A percentile compares a stretch with the other conserved stretches of the same genome.
These are phyloP conservation scores for Nycticryphes semicollaris DNA, from an alignment of 2,113 vertebrate species.

Conservation along the genomic window DNA sequence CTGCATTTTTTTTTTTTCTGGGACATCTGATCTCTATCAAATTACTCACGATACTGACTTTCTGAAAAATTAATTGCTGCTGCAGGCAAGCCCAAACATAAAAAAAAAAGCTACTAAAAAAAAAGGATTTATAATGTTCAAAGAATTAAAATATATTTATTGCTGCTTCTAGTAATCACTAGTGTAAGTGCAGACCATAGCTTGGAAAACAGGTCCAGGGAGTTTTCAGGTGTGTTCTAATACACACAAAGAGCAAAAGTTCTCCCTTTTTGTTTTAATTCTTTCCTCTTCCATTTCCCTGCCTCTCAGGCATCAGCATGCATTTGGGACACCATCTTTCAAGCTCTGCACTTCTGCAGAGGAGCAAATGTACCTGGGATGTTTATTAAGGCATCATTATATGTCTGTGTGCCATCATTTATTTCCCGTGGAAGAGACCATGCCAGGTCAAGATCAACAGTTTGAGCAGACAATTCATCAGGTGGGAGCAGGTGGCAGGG, in stretches of 20 bases:
- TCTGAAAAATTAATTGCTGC: background rate
- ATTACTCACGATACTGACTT: background rate
- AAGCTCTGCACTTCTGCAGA: background rate
- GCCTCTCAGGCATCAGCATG: background rate
- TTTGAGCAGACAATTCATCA: constrained; percentile 73
- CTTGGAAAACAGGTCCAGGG: background rate
- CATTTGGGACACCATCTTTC: background rate
- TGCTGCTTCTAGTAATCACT: background rate
- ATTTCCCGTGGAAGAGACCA: constrained; percentile 67
- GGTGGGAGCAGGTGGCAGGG: constrained; percentile 66
- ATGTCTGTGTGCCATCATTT: constrained; percentile 62
- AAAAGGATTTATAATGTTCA: background rate
- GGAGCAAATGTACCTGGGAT: constrained; percentile 24
- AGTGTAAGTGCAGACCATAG: background rate
- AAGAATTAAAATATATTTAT: background rate
- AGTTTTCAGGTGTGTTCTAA: background rate
- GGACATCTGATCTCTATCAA: background rate
- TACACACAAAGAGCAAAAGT: background rate
- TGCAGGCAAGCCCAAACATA: background rate
- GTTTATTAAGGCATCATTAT: constrained; percentile 73
- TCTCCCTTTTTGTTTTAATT: background rate
- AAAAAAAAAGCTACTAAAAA: background rate
- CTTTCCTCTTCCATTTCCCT: background rate
- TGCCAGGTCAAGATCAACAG: constrained; percentile 70
- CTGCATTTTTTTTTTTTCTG: background rate